Percentiles rank a stretch among this genome's conserved stretches.
Conservation (phyloP, 2,113 vertebrate species). For the Alosa alosa region DNA sequence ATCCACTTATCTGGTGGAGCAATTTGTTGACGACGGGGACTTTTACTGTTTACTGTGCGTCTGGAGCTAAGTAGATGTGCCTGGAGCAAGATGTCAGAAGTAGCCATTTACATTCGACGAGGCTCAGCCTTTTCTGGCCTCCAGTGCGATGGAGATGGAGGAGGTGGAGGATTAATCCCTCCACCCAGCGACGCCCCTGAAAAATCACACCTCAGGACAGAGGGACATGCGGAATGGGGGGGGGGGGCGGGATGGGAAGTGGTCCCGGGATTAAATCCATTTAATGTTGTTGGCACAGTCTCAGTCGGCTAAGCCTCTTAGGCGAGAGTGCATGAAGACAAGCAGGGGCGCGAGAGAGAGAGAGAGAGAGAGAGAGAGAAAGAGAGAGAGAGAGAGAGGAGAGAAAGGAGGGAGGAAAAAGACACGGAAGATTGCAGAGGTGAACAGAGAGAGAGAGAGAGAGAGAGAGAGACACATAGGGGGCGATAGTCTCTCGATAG, state of each 20-base stretch:
- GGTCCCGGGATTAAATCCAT: constrained; percentile 12
- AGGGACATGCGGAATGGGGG: not conserved
- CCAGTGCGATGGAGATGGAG: not conserved
- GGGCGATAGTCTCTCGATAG: not conserved
- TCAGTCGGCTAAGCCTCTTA: constrained; percentile 32
- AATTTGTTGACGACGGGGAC: constrained; percentile 19
- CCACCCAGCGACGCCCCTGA: not conserved
- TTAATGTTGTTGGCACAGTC: constrained; percentile 31
- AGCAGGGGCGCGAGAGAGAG: not conserved
- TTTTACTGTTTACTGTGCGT: not conserved
- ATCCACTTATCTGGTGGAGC: constrained; percentile 13
- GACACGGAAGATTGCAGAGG: not conserved
- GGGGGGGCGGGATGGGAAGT: constrained; percentile 1
- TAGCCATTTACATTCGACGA: not conserved
- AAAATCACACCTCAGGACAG: constrained; percentile 13
- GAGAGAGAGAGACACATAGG: not conserved
- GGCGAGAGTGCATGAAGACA: not conserved
- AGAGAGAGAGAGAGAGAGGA: not conserved
- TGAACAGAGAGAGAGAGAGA: not conserved
- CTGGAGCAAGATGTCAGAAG: not conserved
- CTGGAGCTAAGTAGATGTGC: not conserved
- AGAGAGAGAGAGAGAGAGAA: not conserved
- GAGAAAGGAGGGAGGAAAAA: not conserved
- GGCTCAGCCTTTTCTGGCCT: constrained; percentile 6
- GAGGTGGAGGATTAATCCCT: constrained; percentile 2